These are phyloP conservation scores for Rhinichthys klamathensis DNA, from an alignment of 2,113 vertebrate genomes.

Conservation along the genomic window DNA sequence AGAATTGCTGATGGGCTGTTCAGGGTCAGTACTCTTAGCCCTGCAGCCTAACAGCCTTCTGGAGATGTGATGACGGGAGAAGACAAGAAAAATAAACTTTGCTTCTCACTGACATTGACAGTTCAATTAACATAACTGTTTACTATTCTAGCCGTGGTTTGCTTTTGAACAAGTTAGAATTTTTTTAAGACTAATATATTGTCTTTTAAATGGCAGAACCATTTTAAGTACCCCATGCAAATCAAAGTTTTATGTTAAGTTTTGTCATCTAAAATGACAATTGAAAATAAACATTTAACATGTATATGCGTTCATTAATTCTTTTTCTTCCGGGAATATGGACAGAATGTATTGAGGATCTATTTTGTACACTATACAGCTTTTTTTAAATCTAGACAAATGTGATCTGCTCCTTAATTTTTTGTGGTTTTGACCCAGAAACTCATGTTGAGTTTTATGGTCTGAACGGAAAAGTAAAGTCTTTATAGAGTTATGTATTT, in stretches of 20 bases:
- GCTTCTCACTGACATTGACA: constrained; percentile 9
- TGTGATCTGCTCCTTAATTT: background rate
- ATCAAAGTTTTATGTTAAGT: background rate
- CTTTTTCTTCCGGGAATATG: background rate
- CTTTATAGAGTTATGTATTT: background rate
- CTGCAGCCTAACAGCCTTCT: background rate
- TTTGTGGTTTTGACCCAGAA: no score
- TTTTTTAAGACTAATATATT: background rate
- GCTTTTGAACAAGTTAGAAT: background rate
- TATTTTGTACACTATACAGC: background rate
- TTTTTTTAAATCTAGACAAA: background rate
- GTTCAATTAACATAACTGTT: background rate
- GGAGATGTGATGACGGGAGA: constrained; percentile 38
- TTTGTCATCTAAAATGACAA: background rate
- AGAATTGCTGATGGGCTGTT: constrained; percentile 49
- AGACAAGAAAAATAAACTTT: constrained; percentile 25
- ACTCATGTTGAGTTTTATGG: background rate
- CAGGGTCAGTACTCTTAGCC: constrained; percentile 54
- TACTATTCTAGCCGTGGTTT: background rate
- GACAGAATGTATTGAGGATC: background rate
- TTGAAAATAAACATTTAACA: background rate
- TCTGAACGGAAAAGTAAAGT: background rate
- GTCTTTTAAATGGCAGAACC: background rate
- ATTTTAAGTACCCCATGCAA: background rate
- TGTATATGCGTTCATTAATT: background rate